phyloP scores from a whole-genome alignment of 2,113 vertebrate genomes.

The Zosterops japonicus region DNA sequence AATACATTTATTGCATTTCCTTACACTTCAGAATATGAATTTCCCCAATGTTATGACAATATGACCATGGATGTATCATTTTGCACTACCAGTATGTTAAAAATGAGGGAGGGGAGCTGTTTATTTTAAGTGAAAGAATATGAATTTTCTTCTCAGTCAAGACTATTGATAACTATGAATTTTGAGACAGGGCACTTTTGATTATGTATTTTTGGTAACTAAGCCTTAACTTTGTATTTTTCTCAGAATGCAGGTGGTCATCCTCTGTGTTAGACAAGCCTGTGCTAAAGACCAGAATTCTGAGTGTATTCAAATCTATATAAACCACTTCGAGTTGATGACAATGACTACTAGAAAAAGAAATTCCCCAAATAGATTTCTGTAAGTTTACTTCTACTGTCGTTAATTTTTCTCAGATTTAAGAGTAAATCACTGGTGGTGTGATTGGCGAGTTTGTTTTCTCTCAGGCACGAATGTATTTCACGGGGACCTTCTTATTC shows the following conservation, averaged over 20 bases:
- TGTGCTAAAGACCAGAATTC: constrained; percentile 86
- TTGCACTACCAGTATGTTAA: neutral
- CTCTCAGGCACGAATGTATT: neutral
- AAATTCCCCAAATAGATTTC: constrained; percentile 83
- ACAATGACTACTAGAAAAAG: constrained; percentile 86
- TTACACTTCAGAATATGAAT: neutral
- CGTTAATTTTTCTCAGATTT: neutral
- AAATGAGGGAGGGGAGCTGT: neutral
- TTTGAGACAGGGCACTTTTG: neutral
- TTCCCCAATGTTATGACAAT: neutral
- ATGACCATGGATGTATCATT: neutral
- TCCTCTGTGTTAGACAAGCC: constrained; percentile 81
- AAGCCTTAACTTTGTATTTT: neutral
- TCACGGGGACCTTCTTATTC: neutral
- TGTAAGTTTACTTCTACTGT: constrained; percentile 63
- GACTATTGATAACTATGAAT: neutral
- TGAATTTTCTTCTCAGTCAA: neutral
- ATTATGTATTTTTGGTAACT: neutral
- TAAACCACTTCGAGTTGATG: constrained; percentile 84
- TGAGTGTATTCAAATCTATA: constrained; percentile 81
- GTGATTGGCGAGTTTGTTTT: neutral
- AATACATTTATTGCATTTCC: neutral
- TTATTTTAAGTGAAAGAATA: neutral
- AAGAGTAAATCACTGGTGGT: neutral
- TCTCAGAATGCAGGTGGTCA: constrained; percentile 81